These are phyloP conservation scores for Nasonia longicornis DNA, from an alignment of 1,140 invertebrate genomes.

Conservation along the genomic window DNA sequence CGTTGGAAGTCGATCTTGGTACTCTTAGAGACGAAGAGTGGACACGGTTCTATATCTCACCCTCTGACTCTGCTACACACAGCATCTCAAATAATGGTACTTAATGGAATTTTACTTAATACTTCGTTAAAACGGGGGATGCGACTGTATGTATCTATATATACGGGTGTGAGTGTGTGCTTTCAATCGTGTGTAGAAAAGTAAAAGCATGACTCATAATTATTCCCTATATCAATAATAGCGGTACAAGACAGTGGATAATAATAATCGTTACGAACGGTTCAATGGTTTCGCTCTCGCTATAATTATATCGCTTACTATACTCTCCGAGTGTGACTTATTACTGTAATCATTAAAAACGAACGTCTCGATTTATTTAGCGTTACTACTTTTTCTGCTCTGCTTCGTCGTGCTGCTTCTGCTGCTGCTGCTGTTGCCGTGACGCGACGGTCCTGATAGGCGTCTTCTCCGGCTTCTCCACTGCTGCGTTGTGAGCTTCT, in stretches of 20 bases:
- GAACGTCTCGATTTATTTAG: constrained; percentile 13
- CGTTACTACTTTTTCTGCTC: not conserved
- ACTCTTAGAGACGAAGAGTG: constrained; percentile 7
- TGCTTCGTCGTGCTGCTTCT: constrained; percentile 15
- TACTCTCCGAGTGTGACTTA: constrained; percentile 10
- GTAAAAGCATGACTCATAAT: not conserved
- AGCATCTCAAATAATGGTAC: not conserved
- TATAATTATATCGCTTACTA: constrained; percentile 30
- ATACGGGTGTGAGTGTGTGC: not conserved
- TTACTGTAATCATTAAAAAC: constrained; percentile 5
- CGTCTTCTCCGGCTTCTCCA: constrained; percentile 21
- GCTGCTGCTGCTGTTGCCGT: not conserved
- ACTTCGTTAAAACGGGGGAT: not conserved
- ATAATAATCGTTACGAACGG: constrained; percentile 33
- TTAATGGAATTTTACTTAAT: not conserved
- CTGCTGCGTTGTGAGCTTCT: not conserved
- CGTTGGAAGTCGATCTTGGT: constrained; percentile 38
- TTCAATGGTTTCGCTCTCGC: constrained; percentile 34
- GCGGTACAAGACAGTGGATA: constrained; percentile 29
- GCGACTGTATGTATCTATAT: not conserved
- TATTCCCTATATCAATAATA: not conserved
- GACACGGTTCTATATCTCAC: constrained; percentile 15
- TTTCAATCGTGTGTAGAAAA: constrained; percentile 18
- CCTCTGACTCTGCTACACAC: constrained; percentile 33
- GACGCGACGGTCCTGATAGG: constrained; percentile 2